phyloP scores from a whole-genome alignment of 1,140 invertebrate genomes.

The Asobara japonica region DNA sequence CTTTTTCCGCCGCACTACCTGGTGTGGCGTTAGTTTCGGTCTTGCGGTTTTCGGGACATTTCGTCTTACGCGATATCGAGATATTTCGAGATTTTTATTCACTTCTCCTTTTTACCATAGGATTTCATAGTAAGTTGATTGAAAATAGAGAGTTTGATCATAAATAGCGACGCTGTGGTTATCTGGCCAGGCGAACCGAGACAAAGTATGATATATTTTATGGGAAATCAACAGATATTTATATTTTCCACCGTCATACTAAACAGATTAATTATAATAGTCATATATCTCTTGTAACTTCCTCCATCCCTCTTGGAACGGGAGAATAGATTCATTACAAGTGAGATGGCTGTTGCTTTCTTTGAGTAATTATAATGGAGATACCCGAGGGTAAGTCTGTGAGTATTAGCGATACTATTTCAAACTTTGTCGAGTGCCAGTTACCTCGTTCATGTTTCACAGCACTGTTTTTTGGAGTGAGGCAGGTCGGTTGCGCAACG shows the following conservation, averaged over 20 bases:
- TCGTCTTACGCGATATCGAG: too few relatives aligned
- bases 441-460: neutral
- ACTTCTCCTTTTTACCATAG: neutral
- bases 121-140: slow-evolving; percentile 1
- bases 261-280: slow-evolving; percentile 10
- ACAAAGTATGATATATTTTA: neutral
- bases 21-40: too few relatives aligned
- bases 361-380: neutral
- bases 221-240: neutral
- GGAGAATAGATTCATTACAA: neutral
- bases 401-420: neutral
- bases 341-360: neutral
- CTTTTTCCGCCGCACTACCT: too few relatives aligned
- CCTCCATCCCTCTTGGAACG: neutral
- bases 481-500: slow-evolving; percentile 24
- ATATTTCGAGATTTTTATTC: too few relatives aligned
- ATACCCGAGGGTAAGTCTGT: slow-evolving; percentile 40
- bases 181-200: neutral
- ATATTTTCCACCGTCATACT: neutral
- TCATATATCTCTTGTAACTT: neutral
- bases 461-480: neutral
- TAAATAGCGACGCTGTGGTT: too few relatives aligned
- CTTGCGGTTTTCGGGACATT: too few relatives aligned
- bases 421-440: neutral
- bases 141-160: neutral